A percentile compares a stretch with the other conserved stretches of the same genome.
Conservation (phyloP, 2,113 vertebrate genomes). For the Bufo gargarizans region DNA sequence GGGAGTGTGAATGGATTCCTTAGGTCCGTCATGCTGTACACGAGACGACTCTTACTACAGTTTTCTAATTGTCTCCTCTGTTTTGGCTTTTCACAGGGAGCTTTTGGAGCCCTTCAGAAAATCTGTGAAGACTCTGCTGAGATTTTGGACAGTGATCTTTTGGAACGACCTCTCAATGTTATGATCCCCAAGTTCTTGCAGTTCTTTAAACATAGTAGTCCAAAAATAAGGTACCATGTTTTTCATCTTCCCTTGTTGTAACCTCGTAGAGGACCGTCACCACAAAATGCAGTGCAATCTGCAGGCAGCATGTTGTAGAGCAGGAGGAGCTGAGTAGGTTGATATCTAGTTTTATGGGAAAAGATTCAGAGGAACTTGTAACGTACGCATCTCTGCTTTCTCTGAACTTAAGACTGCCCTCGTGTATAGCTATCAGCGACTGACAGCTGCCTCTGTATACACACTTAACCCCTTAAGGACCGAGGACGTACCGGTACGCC, state of each 20-base stretch:
- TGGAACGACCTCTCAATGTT: slow-evolving; percentile 95
- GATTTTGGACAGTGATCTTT: slow-evolving; percentile 94
- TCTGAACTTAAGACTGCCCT: too few species aligned
- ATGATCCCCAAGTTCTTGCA: slow-evolving; percentile 98
- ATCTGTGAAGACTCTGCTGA: slow-evolving; percentile 98
- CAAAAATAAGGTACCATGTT: slow-evolving; percentile 87
- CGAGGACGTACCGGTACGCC: too few species aligned
- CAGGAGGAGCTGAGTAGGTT: too few species aligned
- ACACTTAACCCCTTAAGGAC: too few species aligned
- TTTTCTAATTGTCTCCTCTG: neutral
- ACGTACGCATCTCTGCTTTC: too few species aligned
- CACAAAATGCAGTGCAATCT: too few species aligned
- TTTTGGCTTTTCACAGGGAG: slow-evolving; percentile 74
- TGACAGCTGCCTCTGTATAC: too few species aligned
- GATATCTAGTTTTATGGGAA: too few species aligned
- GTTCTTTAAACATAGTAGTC: slow-evolving; percentile 96
- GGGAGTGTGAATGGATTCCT: neutral
- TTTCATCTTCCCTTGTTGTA: neutral
- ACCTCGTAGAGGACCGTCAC: neutral
- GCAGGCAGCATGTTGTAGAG: too few species aligned
- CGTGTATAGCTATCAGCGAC: too few species aligned
- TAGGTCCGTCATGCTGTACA: neutral
- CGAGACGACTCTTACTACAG: neutral
- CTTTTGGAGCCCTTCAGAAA: slow-evolving; percentile 96
- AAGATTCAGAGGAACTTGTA: too few species aligned